phyloP scores from a whole-genome alignment of 2,888 invertebrate species.

The Apamea sordens region DNA sequence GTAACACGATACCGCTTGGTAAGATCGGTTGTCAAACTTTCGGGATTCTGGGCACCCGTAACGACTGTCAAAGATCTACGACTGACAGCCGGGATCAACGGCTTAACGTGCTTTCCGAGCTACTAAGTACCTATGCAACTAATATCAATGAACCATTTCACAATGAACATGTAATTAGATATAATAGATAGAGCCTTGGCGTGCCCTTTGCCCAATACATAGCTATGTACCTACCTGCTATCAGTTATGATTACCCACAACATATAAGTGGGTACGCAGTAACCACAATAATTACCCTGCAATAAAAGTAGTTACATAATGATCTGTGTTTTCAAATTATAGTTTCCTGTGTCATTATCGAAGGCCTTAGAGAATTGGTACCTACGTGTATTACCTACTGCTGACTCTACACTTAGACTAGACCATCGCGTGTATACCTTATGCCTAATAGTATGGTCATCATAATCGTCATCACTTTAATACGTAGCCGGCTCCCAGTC shows the following conservation, averaged over 20 bases:
- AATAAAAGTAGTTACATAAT: slow-evolving; percentile 26
- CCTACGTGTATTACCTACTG: neutral
- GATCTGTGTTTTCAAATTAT: slow-evolving; percentile 15
- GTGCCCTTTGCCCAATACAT: neutral
- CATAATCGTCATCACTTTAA: neutral
- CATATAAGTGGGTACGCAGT: slow-evolving; percentile 23
- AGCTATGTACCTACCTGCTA: neutral
- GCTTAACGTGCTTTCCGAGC: neutral
- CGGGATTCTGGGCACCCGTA: neutral
- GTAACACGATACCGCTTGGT: neutral
- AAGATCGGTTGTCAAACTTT: neutral
- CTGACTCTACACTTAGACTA: neutral
- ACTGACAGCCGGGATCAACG: neutral
- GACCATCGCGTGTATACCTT: neutral
- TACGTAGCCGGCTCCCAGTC: neutral
- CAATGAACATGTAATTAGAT: neutral
- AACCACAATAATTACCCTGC: slow-evolving; percentile 26
- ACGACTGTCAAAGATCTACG: neutral
- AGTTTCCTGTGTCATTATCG: slow-evolving; percentile 51
- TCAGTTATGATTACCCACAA: slow-evolving; percentile 9
- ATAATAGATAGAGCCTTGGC: slow-evolving; percentile 11
- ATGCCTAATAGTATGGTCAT: neutral
- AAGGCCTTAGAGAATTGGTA: slow-evolving; percentile 15
- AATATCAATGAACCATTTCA: slow-evolving; percentile 9
- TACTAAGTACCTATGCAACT: neutral